Base-by-base conservation (phyloP, 2,113 vertebrate species). In the Ramphastos sulfuratus region DNA sequence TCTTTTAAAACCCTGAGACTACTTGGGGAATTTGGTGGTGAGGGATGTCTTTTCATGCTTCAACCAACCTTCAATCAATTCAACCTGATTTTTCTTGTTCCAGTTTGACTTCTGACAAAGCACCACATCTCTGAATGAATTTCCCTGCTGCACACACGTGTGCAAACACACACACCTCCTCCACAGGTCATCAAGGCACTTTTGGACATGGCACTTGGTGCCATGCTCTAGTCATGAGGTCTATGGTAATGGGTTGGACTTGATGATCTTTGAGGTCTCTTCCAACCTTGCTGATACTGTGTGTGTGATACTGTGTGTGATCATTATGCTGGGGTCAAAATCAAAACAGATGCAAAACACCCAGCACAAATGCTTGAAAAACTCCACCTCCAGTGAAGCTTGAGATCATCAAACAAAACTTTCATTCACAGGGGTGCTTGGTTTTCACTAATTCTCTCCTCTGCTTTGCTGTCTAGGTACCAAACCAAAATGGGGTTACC, bases 401-500 rank as follows among this genome's bases (percentile, higher is more conserved):
- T 69, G 33, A 85, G 59, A 44, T 18, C 0, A 4, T 65, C 59
- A 66, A n/a, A 82, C 10, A 54, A 82, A 66, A 20, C 42, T 92
- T 76, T 21, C n/a, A 60, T 44, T 17, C 8, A 33, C 59, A 71
- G 46, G 19, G 4, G 44, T 35, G 30, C 71, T 85, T 39, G 11
- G 10, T 35, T 79, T 89, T 72, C 74, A 64, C 67, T 76, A 65
- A 65, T 9, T 20, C 9, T 54, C 3, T 81, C 58, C 79, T 86
- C 54, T 65, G 81, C 39, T 65, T 75, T 64, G 33, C 48, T 89
- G 81, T 82, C 94, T 92, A 92, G 91, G 85, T 74, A 82, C 9
- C 71, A 87, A 89, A 85, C 71, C 63, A 73, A 92, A 87, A 89
- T 7, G 64, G 91, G 46, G 66, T 85, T 93, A 85, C 23, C 31